Evolutionary conservation across 2,888 invertebrate species (phyloP).

Genomic region (Lithophane leautieri): DNA sequence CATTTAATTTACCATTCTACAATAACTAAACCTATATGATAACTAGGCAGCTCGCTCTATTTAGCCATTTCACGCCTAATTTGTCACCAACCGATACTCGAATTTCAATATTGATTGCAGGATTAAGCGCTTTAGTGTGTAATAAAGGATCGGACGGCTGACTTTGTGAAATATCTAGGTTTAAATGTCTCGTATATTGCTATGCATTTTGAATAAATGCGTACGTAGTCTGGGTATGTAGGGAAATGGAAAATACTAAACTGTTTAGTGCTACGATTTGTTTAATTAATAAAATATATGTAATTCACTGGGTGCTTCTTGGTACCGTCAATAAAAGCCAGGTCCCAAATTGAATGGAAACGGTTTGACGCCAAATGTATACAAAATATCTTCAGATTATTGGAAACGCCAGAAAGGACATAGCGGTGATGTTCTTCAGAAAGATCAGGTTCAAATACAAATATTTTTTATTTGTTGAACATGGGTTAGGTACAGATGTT

Average conservation of each 20-base stretch:
- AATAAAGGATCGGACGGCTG: conserved; percentile 60
- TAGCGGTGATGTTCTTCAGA: not conserved
- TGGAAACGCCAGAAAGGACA: too few relatives aligned
- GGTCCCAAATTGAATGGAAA: not conserved
- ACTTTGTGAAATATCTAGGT: conserved; percentile 57
- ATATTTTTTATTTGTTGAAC: too few relatives aligned
- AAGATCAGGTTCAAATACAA: too few relatives aligned
- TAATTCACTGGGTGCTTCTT: not conserved
- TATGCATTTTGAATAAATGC: conserved; percentile 22
- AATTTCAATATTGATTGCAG: conserved; percentile 67
- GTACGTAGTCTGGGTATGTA: not conserved
- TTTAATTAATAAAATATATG: not conserved
- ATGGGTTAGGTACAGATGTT: too few relatives aligned
- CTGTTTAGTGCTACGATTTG: not conserved
- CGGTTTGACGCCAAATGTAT: not conserved
- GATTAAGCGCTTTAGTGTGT: conserved; percentile 60
- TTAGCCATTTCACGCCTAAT: conserved; percentile 64
- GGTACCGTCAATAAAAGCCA: not conserved
- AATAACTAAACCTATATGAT: conserved; percentile 17
- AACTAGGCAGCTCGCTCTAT: conserved; percentile 41
- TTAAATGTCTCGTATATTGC: conserved; percentile 35
- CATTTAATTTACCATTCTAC: not conserved
- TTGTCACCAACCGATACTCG: conserved; percentile 55
- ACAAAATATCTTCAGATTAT: not conserved
- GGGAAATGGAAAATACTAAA: conserved; percentile 1